Base-by-base conservation (phyloP, 2,113 vertebrate species). In the Anolis sagrei region DNA sequence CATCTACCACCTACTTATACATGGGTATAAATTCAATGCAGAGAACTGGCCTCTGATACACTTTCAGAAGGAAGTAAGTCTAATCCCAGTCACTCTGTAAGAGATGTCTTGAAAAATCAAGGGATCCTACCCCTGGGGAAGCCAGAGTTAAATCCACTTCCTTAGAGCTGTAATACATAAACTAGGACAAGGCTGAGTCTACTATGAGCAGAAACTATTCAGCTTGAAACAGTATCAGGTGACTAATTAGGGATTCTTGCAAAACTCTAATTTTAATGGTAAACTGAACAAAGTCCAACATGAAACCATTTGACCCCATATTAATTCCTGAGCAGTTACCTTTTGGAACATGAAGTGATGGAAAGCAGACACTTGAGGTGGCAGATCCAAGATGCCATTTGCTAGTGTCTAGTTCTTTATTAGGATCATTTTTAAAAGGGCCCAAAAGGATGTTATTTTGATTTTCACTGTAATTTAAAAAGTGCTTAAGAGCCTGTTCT, bases 21-120 rank as follows among this genome's bases (percentile, higher is more conserved):
- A 95, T 1, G 98, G 98, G 34, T 99, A 99, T 95, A 97, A 97
- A 90, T 99, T 99, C 89, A 96, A 97, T 16, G 70, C 89, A 3
- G 93, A 95, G 29, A 97, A 95, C 54, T 99, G 98, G 98, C 93
- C 95, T 81, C 95, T 93, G 39, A 98, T 99, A 82, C 69, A 81
- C 34, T 99, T 99, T 93, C 90, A 97, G 91, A 97, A 95, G 92
- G 92, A 98, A 96, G 98, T 98, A 94, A 94, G 95, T 93, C 85
- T 58, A 19, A 83, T 16, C 68, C 88, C 83, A 14, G 69, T 87
- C 48, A 29, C 86, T 11, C 49, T 7, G 1, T 3, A 81, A 72
- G 49, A 48, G 39, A 44, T 2, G 64, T 77, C 34, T 32, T 18
- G 87, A 62, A 84, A 48, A 11, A 27, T 68, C 18, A 72, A 79